Evolutionary conservation across 2,797 vertebrate genomes (phyloP).

Genomic region (Hippopotamyrus pictus): DNA sequence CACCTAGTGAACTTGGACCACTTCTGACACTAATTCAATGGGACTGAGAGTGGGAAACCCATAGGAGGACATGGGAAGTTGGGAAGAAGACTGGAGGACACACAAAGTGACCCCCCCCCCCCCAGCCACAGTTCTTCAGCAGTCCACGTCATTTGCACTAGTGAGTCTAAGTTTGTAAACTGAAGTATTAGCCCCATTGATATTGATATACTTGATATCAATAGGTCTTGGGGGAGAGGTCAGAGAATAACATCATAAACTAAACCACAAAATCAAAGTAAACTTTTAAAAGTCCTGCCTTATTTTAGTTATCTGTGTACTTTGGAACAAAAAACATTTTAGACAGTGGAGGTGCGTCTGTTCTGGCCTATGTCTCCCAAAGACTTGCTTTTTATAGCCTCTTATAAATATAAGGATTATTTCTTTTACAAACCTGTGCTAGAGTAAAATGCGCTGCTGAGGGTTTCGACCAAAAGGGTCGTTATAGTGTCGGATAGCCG

Average conservation of each 20-base stretch:
- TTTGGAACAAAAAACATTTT: background rate
- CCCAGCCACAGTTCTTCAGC: background rate
- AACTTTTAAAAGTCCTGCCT: background rate
- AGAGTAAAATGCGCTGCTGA: slow-evolving; percentile 2
- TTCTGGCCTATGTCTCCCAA: background rate
- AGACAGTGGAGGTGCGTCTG: background rate
- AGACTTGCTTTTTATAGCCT: background rate
- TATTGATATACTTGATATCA: background rate
- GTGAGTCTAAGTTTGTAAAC: background rate
- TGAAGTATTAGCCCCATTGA: background rate
- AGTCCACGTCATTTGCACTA: background rate
- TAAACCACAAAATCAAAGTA: background rate
- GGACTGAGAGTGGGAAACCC: background rate
- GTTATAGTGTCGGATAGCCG: background rate
- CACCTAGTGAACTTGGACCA: background rate
- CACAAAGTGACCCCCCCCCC: background rate
- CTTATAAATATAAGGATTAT: background rate
- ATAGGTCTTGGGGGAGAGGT: background rate
- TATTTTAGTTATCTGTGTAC: background rate
- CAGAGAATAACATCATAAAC: background rate
- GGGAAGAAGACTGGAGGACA: background rate
- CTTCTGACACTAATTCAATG: background rate
- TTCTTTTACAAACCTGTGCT: slow-evolving; percentile 6
- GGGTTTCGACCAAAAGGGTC: background rate
- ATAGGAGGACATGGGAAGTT: background rate